Evolutionary conservation across 2,797 vertebrate genomes (phyloP).

Genomic region (Lagodon rhomboides): DNA sequence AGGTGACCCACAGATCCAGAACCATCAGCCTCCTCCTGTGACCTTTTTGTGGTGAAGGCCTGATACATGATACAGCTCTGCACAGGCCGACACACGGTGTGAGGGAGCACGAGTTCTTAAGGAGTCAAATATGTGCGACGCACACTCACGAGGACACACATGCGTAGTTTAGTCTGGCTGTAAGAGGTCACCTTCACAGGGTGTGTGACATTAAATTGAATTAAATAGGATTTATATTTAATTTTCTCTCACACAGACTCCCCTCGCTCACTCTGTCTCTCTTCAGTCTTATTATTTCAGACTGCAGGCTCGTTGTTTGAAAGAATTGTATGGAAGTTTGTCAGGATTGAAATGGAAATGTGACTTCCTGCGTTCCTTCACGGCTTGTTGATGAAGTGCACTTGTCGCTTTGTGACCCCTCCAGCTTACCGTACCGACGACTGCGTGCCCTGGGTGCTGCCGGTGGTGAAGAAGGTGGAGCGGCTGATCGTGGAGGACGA

Average conservation of each 20-base stretch:
- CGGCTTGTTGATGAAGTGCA: no score
- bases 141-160: not conserved
- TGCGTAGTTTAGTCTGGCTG: not conserved
- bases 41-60: conserved; percentile 25
- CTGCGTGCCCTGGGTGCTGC: conserved; percentile 95
- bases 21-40: not conserved
- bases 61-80: conserved; percentile 61
- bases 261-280: not conserved
- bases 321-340: not conserved
- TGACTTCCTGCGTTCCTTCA: not conserved
- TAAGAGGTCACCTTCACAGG: conserved; percentile 31
- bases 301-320: not conserved
- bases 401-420: conserved; percentile 3
- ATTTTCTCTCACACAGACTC: not conserved
- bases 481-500: conserved; percentile 89
- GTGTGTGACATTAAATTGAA: not conserved
- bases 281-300: not conserved
- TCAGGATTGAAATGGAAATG: not conserved
- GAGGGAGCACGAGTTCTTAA: conserved; percentile 49
- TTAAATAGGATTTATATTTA: not conserved
- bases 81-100: not conserved
- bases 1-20: not conserved
- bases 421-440: conserved; percentile 97
- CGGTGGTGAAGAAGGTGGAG: conserved; percentile 96
- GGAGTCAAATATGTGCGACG: conserved; percentile 46